phyloP scores from a whole-genome alignment of 2,113 vertebrate species.

The Alligator sinensis region DNA sequence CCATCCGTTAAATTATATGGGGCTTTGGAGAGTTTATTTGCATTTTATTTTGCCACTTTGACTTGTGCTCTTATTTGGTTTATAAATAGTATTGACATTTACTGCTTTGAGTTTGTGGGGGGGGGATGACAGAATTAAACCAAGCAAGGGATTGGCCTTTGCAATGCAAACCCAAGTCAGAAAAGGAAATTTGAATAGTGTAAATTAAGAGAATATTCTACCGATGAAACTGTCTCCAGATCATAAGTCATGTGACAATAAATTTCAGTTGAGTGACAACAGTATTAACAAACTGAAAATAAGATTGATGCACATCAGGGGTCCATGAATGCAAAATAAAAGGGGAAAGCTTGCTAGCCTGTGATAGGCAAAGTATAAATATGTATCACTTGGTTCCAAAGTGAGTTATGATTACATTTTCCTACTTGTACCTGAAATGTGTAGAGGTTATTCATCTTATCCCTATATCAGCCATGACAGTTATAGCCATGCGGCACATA shows the following conservation, averaged over 20 bases:
- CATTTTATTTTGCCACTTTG: constrained; percentile 54
- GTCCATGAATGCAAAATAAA: constrained; percentile 64
- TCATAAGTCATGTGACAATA: constrained; percentile 73
- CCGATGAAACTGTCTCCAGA: constrained; percentile 61
- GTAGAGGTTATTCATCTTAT: constrained; percentile 82
- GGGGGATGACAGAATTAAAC: neutral
- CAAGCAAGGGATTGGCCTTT: neutral
- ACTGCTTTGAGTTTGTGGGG: constrained; percentile 13
- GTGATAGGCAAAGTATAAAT: constrained; percentile 76
- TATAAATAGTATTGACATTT: constrained; percentile 70
- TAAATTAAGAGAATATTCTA: constrained; percentile 67
- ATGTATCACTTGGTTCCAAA: constrained; percentile 78
- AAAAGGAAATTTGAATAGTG: constrained; percentile 48
- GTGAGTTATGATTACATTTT: constrained; percentile 85
- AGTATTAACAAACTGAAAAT: constrained; percentile 77
- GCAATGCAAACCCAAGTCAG: neutral
- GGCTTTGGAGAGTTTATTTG: constrained; percentile 18
- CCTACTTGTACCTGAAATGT: constrained; percentile 78
- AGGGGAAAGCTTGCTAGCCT: constrained; percentile 67
- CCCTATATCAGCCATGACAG: constrained; percentile 77
- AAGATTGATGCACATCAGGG: constrained; percentile 74
- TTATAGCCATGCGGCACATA: constrained; percentile 57
- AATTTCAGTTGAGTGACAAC: constrained; percentile 79
- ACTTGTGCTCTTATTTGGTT: constrained; percentile 33
- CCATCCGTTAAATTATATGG: neutral